Evolutionary conservation across 2,113 vertebrate species (phyloP).

Genomic region (Natator depressus): DNA sequence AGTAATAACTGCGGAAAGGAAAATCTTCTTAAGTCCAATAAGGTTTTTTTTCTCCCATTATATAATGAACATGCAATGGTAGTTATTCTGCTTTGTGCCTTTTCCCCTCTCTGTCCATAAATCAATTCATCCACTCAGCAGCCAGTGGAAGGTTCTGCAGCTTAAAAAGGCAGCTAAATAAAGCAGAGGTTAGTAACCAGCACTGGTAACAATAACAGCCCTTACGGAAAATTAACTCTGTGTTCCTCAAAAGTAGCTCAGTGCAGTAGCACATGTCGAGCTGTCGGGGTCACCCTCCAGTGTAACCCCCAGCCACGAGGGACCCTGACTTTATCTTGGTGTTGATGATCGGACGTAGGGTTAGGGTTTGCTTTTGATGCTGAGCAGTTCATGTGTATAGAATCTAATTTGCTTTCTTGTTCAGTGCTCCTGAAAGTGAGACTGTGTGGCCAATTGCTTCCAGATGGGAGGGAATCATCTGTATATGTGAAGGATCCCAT

Average conservation of each 20-base stretch:
- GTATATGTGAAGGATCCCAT: not conserved
- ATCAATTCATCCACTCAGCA: not conserved
- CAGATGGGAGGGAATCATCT: not conserved
- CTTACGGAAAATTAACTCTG: not conserved
- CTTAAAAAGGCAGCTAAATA: not conserved
- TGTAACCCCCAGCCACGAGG: not conserved
- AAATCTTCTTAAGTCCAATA: not conserved
- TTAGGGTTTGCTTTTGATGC: not conserved
- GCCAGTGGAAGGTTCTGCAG: not conserved
- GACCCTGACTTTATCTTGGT: not conserved
- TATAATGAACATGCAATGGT: not conserved
- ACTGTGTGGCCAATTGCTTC: fast-evolving
- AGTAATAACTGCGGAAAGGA: not conserved
- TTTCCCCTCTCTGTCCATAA: not conserved
- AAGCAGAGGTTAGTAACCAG: not conserved
- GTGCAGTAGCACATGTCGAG: not conserved
- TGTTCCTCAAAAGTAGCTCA: not conserved
- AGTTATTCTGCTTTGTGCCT: not conserved
- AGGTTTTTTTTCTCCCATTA: not conserved
- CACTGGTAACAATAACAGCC: not conserved
- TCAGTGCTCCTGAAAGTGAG: not conserved
- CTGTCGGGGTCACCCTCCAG: not conserved
- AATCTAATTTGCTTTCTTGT: not conserved
- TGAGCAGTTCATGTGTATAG: not conserved
- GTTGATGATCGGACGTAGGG: not conserved